These are phyloP conservation scores for Mus pahari DNA, from an alignment of 2,113 vertebrate genomes.

Conservation along the genomic window DNA sequence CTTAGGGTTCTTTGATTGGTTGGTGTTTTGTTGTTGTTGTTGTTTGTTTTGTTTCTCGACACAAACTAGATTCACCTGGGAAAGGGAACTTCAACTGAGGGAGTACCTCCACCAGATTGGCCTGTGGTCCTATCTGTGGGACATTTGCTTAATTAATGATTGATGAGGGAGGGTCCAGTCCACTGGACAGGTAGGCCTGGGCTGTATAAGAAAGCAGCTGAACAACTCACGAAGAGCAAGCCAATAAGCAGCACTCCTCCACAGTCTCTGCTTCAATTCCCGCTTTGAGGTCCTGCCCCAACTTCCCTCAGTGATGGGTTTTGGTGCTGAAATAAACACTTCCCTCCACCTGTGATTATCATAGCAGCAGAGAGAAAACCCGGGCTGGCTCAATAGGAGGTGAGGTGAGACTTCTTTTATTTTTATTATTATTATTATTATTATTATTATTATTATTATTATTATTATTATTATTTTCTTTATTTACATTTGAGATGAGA, in stretches of 20 bases:
- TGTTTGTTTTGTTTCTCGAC: neutral
- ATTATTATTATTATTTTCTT: no score
- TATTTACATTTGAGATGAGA: neutral
- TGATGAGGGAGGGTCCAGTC: neutral
- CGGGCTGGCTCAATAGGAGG: neutral
- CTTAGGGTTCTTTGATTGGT: neutral
- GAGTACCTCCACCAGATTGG: neutral
- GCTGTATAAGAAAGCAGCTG: neutral
- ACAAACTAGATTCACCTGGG: neutral
- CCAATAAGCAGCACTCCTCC: neutral
- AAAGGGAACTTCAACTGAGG: neutral
- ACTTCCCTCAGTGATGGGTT: neutral
- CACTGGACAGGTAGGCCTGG: neutral
- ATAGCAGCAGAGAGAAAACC: neutral
- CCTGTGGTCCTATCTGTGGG: neutral
- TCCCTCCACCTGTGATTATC: neutral
- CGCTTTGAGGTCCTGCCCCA: neutral
- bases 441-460: no score
- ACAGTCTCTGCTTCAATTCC: neutral
- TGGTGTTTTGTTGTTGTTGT: neutral
- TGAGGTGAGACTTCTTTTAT: neutral
- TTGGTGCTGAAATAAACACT: neutral
- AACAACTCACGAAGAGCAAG: neutral
- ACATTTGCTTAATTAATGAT: neutral
- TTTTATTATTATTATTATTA: no score